These are phyloP conservation scores for Lynx canadensis DNA, from an alignment of 2,113 vertebrate genomes.

Conservation along the genomic window DNA sequence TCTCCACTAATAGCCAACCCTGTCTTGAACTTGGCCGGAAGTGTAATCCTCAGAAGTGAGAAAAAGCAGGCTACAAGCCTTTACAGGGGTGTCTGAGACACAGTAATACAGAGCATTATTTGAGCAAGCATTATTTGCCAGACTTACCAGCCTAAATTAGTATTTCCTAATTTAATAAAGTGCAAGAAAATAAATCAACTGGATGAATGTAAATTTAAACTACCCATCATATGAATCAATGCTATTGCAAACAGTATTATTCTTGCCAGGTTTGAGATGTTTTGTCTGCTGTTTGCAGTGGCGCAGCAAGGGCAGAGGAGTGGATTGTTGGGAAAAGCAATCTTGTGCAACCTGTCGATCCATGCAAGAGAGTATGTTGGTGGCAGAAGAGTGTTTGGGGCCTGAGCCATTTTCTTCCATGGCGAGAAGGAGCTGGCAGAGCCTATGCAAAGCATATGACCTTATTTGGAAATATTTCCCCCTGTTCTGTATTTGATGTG, in stretches of 20 bases:
- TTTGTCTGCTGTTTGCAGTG: background rate
- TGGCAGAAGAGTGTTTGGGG: background rate
- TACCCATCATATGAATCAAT: background rate
- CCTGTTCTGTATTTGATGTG: background rate
- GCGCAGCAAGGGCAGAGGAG: background rate
- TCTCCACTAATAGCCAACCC: background rate
- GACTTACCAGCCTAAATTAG: background rate
- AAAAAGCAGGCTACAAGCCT: background rate
- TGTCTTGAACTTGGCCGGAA: background rate
- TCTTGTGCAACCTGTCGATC: too few species aligned
- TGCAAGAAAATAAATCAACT: background rate
- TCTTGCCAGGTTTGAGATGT: background rate
- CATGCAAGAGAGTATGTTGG: background rate
- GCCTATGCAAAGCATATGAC: too few species aligned
- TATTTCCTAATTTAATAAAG: slow-evolving; percentile 13
- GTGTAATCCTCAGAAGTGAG: background rate
- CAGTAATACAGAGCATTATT: background rate
- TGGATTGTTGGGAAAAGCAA: background rate
- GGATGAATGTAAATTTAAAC: background rate
- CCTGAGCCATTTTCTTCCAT: background rate
- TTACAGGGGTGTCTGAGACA: background rate
- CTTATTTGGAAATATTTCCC: background rate
- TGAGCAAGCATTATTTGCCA: background rate
- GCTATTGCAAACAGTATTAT: background rate
- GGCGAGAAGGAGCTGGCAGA: background rate